A percentile compares a stretch with the other conserved stretches of the same genome.
These are phyloP conservation scores for Leucosticte australis DNA, from an alignment of 2,113 vertebrate genomes.

Conservation along the genomic window DNA sequence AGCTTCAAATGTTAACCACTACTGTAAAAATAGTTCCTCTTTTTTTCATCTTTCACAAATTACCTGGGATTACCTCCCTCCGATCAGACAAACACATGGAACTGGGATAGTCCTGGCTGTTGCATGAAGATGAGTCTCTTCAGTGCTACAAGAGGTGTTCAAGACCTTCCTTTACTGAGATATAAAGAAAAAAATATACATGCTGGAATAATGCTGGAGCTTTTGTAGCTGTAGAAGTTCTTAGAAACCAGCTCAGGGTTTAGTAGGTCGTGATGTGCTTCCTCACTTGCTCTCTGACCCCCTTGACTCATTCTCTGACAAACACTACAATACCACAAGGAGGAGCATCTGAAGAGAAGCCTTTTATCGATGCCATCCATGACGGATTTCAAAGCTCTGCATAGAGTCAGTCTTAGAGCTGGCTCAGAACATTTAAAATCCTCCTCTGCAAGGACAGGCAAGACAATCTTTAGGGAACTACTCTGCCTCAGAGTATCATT, in stretches of 20 bases:
- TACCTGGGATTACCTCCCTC: neutral
- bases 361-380: neutral
- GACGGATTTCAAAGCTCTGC: neutral
- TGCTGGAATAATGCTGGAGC: neutral
- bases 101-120: neutral
- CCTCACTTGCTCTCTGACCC: neutral
- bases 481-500: neutral
- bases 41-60: neutral
- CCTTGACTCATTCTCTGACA: neutral
- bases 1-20: neutral
- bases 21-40: neutral
- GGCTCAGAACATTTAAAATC: neutral
- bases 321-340: fast-evolving
- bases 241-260: neutral
- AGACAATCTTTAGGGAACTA: neutral
- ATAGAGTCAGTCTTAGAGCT: neutral
- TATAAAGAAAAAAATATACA: neutral
- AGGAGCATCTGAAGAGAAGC: neutral
- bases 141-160: neutral
- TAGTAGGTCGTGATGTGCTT: neutral
- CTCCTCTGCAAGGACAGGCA: neutral
- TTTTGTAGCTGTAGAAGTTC: neutral
- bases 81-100: neutral
- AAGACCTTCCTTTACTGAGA: neutral
- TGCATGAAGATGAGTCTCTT: neutral